phyloP scores from a whole-genome alignment of 2,113 vertebrate species.

The Malurus elegans region DNA sequence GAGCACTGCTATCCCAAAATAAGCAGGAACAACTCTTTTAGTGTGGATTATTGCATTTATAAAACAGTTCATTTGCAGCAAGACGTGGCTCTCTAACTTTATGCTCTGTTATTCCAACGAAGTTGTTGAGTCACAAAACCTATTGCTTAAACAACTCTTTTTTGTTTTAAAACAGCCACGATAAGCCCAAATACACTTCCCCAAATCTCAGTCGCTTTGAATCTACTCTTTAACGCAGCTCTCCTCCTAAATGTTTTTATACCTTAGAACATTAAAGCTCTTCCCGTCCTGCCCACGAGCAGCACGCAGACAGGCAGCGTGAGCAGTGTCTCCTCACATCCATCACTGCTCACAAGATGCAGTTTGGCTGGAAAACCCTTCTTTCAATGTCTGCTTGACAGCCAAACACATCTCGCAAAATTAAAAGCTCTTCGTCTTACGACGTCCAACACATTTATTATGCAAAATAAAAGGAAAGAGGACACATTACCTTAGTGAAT shows the following conservation, averaged over 20 bases:
- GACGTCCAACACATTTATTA: not conserved
- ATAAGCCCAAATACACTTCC: not conserved
- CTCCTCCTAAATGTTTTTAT: not conserved
- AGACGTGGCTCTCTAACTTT: not conserved
- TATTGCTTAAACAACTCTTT: not conserved
- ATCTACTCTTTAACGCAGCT: not conserved
- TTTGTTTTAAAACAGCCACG: not conserved
- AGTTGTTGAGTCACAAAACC: not conserved
- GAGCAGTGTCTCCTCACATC: constrained; percentile 9
- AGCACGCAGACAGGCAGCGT: not conserved
- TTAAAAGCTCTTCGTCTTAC: not conserved
- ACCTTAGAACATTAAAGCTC: not conserved
- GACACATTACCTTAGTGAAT: not conserved
- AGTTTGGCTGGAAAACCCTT: constrained; percentile 32
- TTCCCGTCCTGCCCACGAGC: not conserved
- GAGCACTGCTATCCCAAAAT: not conserved
- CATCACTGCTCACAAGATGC: not conserved
- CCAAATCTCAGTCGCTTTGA: not conserved
- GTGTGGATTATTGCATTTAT: not conserved
- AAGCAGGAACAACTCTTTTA: not conserved
- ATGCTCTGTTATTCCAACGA: not conserved
- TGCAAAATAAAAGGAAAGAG: not conserved
- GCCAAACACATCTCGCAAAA: not conserved
- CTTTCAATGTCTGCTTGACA: constrained; percentile 16
- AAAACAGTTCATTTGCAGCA: not conserved